A percentile compares a stretch with the other conserved stretches of the same genome.
These are phyloP conservation scores for Cavia porcellus DNA, from an alignment of 2,113 vertebrate species.

Conservation along the genomic window DNA sequence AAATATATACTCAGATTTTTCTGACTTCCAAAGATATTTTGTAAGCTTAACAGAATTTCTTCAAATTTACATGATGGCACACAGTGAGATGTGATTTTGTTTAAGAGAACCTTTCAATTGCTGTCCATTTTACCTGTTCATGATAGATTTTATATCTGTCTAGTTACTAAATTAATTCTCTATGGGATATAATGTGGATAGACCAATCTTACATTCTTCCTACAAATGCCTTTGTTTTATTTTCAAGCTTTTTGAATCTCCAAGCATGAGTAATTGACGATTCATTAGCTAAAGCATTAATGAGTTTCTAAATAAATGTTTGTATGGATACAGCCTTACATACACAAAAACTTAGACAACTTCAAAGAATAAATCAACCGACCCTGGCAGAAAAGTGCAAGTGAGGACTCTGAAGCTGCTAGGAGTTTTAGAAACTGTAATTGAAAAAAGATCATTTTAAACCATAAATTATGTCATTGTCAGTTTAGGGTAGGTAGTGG, in stretches of 20 bases:
- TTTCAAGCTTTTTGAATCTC: constrained; percentile 34
- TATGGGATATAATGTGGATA: background rate
- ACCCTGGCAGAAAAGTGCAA: background rate
- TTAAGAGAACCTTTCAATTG: background rate
- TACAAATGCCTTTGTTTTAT: constrained; percentile 51
- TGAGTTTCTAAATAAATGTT: constrained; percentile 63
- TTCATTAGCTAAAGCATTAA: constrained; percentile 38
- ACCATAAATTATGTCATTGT: constrained; percentile 61
- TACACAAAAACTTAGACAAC: constrained; percentile 26
- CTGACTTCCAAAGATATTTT: background rate
- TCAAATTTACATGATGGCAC: background rate
- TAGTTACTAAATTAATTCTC: constrained; percentile 59
- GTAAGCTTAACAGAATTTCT: background rate
- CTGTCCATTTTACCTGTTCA: background rate
- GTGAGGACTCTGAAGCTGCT: background rate
- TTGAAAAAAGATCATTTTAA: constrained; percentile 74
- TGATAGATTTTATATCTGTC: background rate
- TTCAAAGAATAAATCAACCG: constrained; percentile 25
- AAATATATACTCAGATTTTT: background rate
- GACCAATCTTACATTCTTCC: background rate
- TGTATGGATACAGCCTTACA: background rate
- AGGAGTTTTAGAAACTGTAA: background rate
- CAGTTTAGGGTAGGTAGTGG: constrained; percentile 67
- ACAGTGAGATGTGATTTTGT: background rate
- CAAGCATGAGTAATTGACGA: constrained; percentile 29